Base-by-base conservation (phyloP, 2,888 invertebrate species). In the Boloria selene region DNA sequence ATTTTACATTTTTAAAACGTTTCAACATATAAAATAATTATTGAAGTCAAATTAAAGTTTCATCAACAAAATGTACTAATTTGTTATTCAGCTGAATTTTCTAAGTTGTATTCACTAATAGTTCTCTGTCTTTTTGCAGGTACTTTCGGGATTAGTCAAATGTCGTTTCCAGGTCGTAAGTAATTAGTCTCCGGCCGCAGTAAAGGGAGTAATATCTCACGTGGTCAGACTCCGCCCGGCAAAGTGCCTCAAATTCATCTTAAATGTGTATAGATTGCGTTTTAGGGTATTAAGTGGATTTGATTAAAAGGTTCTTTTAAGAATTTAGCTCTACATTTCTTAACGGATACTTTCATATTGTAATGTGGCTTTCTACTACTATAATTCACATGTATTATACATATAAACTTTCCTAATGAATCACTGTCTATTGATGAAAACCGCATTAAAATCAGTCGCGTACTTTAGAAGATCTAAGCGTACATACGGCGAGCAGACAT, bases 141-240 rank as follows among this genome's bases (percentile, higher is more conserved):
- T 62, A 62, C 54, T 14, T 49, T 16, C 31, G 18, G 18, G 5
- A 54, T 18, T 47, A 16, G 47, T 31, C 53, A 38, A 18, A 45
- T n/a, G 45, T 45, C 31, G n/a, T 47, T 47, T 18, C 16, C n/a
- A 22, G 42, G 44, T 38, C 44, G 64, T 56, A 51, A 64, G 64
- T 64, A 64, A 64, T 64, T 56, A 64, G 50, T 56, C 26, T 16
- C 5, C 13, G 16, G 14, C 45, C 49, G 42, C 55, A 54, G 26
- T 16, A 45, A 42, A 50, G 63, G 31, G 56, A n/a, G 63, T 49
- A 56, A 64, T 64, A 64, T 51, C 56, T 64, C 51, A 55, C 50
- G 65, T 55, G 51, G 56, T 61, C 31, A 14, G 42, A 56, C 61
- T 49, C 44, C 49, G 56, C 45, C 51, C 45, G 18, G 31, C 31